Percentiles rank a stretch among this genome's conserved stretches.
phyloP scores from a whole-genome alignment of 2,888 invertebrate species.

The Melipona bicolor region DNA sequence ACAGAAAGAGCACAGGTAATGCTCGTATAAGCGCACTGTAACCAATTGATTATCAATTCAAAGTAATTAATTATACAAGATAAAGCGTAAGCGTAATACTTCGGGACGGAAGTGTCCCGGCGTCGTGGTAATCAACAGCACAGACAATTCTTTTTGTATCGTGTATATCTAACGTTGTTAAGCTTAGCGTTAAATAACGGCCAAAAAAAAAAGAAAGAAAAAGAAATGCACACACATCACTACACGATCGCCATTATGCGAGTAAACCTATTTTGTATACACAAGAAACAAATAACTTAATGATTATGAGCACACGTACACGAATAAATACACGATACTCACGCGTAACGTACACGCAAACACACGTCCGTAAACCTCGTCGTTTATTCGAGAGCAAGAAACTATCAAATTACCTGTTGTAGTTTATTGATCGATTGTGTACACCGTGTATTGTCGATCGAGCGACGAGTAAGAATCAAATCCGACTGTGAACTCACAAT shows the following conservation, averaged over 20 bases:
- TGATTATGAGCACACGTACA: constrained; percentile 8
- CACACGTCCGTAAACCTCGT: constrained; percentile 33
- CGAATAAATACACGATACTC: constrained; percentile 2
- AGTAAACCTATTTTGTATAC: constrained; percentile 49
- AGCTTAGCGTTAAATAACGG: constrained; percentile 69
- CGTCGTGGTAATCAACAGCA: constrained; percentile 57
- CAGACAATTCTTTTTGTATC: constrained; percentile 72
- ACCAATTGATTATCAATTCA: constrained; percentile 21
- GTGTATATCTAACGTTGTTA: constrained; percentile 70
- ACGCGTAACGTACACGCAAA: neutral
- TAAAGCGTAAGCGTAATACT: constrained; percentile 1
- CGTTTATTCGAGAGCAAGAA: constrained; percentile 39
- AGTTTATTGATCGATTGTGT: constrained; percentile 20
- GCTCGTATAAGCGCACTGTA: constrained; percentile 25
- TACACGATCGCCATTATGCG: constrained; percentile 29
- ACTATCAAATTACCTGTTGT: neutral
- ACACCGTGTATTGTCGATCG: constrained; percentile 16
- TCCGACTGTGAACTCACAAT: neutral
- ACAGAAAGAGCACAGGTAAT: constrained; percentile 30
- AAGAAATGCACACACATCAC: constrained; percentile 61
- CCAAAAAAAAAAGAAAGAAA: constrained; percentile 45
- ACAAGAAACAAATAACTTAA: constrained; percentile 31
- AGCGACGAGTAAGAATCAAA: constrained; percentile 22
- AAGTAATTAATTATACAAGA: neutral
- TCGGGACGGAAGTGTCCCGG: constrained; percentile 15